A percentile compares a stretch with the other conserved stretches of the same genome.
phyloP scores from a whole-genome alignment of 2,888 invertebrate species.

The Cerastis leucographa region DNA sequence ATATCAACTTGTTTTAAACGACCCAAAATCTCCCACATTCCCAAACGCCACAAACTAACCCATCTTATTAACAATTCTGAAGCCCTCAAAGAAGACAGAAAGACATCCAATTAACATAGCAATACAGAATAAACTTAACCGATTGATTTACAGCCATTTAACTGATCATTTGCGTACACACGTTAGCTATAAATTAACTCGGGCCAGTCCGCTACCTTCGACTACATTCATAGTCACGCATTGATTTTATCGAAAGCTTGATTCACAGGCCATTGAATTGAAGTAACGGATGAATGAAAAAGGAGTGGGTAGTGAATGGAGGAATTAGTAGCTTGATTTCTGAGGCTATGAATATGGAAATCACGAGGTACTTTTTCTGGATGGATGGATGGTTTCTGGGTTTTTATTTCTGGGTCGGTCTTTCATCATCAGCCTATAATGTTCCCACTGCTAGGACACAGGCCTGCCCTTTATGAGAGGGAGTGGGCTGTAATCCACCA shows the following conservation, averaged over 20 bases:
- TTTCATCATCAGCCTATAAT: too few species aligned
- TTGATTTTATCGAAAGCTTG: constrained; percentile 63
- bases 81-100: constrained; percentile 16
- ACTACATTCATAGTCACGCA: constrained; percentile 68
- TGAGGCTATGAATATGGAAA: constrained; percentile 20
- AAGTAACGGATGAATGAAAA: constrained; percentile 51
- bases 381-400: background rate
- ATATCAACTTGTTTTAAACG: background rate
- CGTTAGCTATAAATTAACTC: constrained; percentile 57
- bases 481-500: too few species aligned
- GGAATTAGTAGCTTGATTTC: constrained; percentile 17
- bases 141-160: constrained; percentile 58
- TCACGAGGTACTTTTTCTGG: background rate
- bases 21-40: background rate
- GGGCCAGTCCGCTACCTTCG: constrained; percentile 33
- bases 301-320: constrained; percentile 30
- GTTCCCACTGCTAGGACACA: too few species aligned
- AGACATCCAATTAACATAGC: constrained; percentile 41
- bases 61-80: background rate
- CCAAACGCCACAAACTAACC: background rate
- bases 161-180: constrained; percentile 61
- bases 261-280: constrained; percentile 52
- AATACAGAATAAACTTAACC: constrained; percentile 41
- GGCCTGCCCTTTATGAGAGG: too few species aligned
- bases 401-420: background rate